A percentile compares a stretch with the other conserved stretches of the same genome.
Evolutionary conservation across 1,140 invertebrate genomes (phyloP).

Genomic region (Trichonephila inaurata): DNA sequence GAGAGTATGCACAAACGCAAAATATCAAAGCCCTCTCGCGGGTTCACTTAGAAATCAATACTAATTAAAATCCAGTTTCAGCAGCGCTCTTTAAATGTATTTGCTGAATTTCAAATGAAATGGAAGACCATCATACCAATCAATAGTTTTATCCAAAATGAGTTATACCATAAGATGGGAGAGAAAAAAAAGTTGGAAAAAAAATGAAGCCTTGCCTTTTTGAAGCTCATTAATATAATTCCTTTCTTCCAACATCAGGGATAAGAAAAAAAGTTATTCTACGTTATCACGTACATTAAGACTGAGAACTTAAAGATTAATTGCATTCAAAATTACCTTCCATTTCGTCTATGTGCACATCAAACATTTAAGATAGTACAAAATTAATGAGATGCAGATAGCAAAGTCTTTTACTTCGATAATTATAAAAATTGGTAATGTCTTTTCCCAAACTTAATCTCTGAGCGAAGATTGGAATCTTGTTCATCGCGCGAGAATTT

Average conservation of each 20-base stretch:
- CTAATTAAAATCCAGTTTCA: conserved; percentile 64
- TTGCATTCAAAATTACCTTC: conserved; percentile 73
- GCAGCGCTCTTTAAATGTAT: background rate
- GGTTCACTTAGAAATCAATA: conserved; percentile 46
- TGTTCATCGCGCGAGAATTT: conserved; percentile 35
- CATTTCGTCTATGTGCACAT: conserved; percentile 31
- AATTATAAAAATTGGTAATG: conserved; percentile 73
- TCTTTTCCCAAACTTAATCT: conserved; percentile 47
- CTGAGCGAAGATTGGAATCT: conserved; percentile 56
- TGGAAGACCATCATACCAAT: conserved; percentile 47
- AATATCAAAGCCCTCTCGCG: background rate
- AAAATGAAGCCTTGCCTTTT: background rate
- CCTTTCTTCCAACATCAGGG: background rate
- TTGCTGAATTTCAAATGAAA: conserved; percentile 37
- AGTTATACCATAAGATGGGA: conserved; percentile 20
- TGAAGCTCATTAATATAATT: conserved; percentile 74
- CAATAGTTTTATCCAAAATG: conserved; percentile 52
- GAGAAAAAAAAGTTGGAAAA: background rate
- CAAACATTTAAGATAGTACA: conserved; percentile 72
- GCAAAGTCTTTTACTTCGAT: conserved; percentile 51
- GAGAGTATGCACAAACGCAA: conserved; percentile 30
- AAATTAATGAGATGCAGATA: conserved; percentile 71
- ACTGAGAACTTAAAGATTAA: conserved; percentile 71
- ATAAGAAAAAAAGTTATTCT: conserved; percentile 10
- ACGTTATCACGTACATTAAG: conserved; percentile 64